These are phyloP conservation scores for Pycnomerus fuliginosus DNA, from an alignment of 2,888 invertebrate genomes.

Conservation along the genomic window DNA sequence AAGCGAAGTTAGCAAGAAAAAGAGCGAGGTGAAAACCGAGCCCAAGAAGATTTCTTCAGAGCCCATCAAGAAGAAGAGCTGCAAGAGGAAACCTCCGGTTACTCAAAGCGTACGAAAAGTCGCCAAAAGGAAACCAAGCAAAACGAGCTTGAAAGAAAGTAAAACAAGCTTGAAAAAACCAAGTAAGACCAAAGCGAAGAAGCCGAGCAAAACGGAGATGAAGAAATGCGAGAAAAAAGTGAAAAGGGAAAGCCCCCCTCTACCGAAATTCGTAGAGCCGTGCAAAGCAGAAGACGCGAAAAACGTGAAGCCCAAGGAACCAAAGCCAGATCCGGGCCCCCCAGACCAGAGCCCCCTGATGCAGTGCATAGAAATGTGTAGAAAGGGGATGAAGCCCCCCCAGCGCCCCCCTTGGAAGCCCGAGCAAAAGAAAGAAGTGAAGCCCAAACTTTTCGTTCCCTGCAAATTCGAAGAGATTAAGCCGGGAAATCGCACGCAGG, in stretches of 20 bases:
- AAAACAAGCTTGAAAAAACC: too few relatives aligned
- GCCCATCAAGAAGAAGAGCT: too few relatives aligned
- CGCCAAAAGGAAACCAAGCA: too few relatives aligned
- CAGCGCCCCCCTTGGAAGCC: conserved; percentile 1
- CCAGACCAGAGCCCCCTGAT: conserved; percentile 11
- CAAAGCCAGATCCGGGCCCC: not conserved
- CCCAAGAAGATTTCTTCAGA: too few relatives aligned
- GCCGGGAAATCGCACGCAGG: conserved; percentile 3
- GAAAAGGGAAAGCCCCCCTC: not conserved
- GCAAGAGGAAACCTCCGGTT: too few relatives aligned
- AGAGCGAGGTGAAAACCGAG: not conserved
- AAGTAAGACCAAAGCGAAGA: conserved; percentile 1
- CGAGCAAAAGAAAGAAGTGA: conserved; percentile 1
- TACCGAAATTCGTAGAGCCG: too few relatives aligned
- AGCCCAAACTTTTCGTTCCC: conserved; percentile 5
- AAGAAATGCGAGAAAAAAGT: not conserved
- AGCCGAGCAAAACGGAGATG: not conserved
- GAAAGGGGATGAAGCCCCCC: conserved; percentile 7
- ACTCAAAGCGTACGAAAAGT: too few relatives aligned
- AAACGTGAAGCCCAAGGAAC: not conserved
- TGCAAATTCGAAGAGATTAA: conserved; percentile 8
- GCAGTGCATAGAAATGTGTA: conserved; percentile 11
- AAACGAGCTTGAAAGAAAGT: too few relatives aligned
- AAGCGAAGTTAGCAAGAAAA: not conserved
- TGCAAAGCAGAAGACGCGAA: not conserved